Base-by-base conservation (phyloP, 2,888 invertebrate genomes). In the Coelopa pilipes region DNA sequence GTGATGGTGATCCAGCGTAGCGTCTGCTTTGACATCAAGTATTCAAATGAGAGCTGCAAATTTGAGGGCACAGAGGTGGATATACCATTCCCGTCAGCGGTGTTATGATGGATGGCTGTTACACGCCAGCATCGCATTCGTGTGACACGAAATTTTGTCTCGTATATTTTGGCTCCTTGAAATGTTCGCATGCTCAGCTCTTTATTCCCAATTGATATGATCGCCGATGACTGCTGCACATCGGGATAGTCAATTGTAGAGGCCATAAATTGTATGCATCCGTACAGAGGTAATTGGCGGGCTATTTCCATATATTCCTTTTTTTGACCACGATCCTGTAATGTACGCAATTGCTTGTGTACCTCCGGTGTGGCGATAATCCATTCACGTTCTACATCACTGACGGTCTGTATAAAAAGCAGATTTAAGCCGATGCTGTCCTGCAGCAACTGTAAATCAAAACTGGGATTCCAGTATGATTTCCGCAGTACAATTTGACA, bases 111-210 rank as follows among this genome's bases (percentile, higher is more conserved):
- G 80, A 93, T 89, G 1, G 96, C 95, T 21, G 96, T 97, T 66
- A 99, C 96, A 80, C 98, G 91, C 99, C 99, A 99, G 83, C 98
- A 98, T 74, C 96, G 91, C 94, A 99, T 98, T 80, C 98, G 90
- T 0, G 98, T 98, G 55, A 98, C 96, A 87, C 96, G 95, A 87
- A 97, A 98, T 81, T 92, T 91, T 66, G 94, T 93, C 87, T 98
- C 98, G 79, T 92, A 91, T n/a, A 91, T 88, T 73, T 92, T 91
- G 47, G 90, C 89, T 19, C 90, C 89, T 53, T 88, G 86, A 12
- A 89, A 86, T 24, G 91, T 90, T 46, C 92, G 90, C 81, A 98
- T 90, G 80, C 93, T 93, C 47, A 98, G 89, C 87, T 97, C 97
- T 83, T 93, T 93, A 83, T 93, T 93, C 11, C 97, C 98, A 79